Conservation (phyloP, 2,113 vertebrate genomes). For the Saccopteryx leptura region DNA sequence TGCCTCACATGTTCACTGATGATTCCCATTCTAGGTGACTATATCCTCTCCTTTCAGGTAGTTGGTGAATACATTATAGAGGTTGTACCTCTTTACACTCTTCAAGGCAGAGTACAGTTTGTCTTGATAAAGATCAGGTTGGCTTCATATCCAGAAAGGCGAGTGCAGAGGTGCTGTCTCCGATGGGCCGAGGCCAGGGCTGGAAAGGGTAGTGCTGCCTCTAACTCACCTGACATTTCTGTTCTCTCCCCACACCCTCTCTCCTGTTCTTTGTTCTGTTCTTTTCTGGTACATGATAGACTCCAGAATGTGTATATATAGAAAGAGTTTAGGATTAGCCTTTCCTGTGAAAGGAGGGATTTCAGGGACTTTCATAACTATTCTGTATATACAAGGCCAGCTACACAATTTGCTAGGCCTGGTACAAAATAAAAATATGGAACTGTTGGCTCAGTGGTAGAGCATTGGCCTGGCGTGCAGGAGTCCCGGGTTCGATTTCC, state of each 20-base stretch:
- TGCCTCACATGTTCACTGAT: background rate
- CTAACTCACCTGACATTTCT: background rate
- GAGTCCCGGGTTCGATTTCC: too few species aligned
- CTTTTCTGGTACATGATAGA: background rate
- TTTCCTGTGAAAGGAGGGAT: background rate
- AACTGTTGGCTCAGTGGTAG: too few species aligned
- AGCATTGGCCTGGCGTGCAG: too few species aligned
- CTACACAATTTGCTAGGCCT: background rate
- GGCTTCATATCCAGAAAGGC: background rate
- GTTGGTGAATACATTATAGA: background rate
- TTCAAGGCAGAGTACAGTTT: constrained; percentile 20
- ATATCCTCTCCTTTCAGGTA: background rate
- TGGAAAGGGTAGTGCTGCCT: background rate
- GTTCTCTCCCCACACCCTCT: background rate
- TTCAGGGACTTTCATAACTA: background rate
- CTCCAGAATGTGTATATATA: background rate
- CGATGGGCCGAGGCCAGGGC: background rate
- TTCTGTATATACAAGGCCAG: background rate
- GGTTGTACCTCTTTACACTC: background rate
- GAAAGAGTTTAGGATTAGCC: background rate
- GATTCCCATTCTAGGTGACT: background rate
- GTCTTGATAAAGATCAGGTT: background rate
- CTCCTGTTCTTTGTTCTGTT: background rate
- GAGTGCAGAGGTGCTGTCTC: background rate
- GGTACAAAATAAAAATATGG: constrained; percentile 6